Conservation (phyloP, 2,113 vertebrate genomes). For the Pomatorhinus ruficollis region DNA sequence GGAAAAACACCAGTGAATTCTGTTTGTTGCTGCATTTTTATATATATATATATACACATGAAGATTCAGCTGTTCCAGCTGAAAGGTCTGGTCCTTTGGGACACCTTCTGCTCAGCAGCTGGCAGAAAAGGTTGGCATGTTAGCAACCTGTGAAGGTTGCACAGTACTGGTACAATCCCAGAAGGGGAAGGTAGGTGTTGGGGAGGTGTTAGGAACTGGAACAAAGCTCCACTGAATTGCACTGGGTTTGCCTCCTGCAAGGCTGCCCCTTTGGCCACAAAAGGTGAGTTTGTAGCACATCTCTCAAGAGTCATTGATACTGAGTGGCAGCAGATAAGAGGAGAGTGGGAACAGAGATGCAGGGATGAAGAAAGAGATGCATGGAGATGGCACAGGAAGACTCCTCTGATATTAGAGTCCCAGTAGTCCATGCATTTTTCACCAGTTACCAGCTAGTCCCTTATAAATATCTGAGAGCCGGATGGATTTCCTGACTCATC, state of each 20-base stretch:
- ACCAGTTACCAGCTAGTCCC: slow-evolving; percentile 64
- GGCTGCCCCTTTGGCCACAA: not conserved
- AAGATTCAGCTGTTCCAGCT: slow-evolving; percentile 50
- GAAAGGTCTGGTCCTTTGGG: slow-evolving; percentile 19
- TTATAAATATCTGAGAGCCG: slow-evolving; percentile 60
- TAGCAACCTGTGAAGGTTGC: slow-evolving; percentile 30
- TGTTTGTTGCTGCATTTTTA: not conserved
- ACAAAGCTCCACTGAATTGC: not conserved
- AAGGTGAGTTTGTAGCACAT: not conserved
- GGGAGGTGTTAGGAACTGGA: not conserved
- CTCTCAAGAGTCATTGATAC: not conserved
- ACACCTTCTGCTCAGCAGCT: slow-evolving; percentile 50
- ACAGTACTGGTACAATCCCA: not conserved
- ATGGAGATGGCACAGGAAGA: not conserved
- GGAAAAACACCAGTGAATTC: not conserved
- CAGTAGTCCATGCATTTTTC: slow-evolving; percentile 49
- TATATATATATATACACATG: not conserved
- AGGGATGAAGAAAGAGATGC: not conserved
- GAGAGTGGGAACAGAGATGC: not conserved
- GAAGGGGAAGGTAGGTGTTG: not conserved
- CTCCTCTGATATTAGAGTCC: slow-evolving; percentile 34
- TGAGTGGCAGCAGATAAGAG: not conserved
- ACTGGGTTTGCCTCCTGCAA: not conserved
- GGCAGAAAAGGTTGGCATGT: slow-evolving; percentile 6
- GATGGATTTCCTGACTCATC: slow-evolving; percentile 61